These are phyloP conservation scores for Plumapathes pennacea DNA, from an alignment of 92 coral and sea anemone genomes.

Conservation along the genomic window DNA sequence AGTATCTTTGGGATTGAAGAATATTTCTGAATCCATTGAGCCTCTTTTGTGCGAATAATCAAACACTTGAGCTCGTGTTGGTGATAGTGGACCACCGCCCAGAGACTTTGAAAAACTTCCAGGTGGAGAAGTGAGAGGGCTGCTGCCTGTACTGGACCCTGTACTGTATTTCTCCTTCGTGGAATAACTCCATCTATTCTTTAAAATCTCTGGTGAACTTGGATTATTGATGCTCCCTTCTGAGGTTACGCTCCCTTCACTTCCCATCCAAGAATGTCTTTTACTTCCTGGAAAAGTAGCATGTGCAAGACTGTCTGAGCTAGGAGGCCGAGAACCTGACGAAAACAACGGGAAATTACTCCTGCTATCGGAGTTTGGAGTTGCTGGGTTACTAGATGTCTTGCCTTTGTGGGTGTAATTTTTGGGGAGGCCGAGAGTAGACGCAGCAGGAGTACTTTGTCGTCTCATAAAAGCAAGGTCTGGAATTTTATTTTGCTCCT, in stretches of 20 bases:
- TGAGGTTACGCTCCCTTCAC: too few species aligned
- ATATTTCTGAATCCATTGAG: conserved; percentile 8
- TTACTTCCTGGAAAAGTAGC: too few species aligned
- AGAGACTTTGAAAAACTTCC: neutral
- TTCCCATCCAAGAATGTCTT: too few species aligned
- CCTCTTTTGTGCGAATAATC: neutral
- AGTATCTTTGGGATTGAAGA: neutral
- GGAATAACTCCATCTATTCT: too few species aligned
- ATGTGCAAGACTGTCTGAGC: too few species aligned
- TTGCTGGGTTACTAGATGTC: conserved; percentile 17
- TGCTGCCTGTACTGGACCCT: conserved; percentile 6
- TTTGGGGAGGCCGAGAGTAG: neutral
- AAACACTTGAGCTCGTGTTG: neutral
- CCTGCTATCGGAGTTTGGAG: neutral
- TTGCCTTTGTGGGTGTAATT: neutral
- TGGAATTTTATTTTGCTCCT: neutral
- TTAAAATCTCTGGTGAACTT: too few species aligned
- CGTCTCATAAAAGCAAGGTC: neutral
- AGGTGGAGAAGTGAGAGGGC: neutral
- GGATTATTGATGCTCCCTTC: too few species aligned
- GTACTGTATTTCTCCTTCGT: neutral
- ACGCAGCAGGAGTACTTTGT: neutral
- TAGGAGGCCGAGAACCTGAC: too few species aligned
- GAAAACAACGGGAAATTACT: neutral
- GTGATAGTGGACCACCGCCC: neutral